Percentiles rank a stretch among this genome's conserved stretches.
Evolutionary conservation across 2,888 invertebrate genomes (phyloP).

Genomic region (Drosophila glabriapex): DNA sequence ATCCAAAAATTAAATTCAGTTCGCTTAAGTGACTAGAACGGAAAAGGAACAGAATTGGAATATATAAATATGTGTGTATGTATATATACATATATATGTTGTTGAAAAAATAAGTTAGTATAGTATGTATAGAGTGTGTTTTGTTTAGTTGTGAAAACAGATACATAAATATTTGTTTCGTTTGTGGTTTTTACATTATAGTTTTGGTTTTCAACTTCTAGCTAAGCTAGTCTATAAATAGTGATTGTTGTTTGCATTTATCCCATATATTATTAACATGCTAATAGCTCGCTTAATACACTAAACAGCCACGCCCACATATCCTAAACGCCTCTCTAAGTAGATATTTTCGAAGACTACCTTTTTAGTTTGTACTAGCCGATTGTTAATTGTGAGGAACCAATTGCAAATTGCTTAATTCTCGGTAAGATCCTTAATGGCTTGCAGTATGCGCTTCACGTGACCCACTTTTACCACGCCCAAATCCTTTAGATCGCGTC

Average conservation of each 20-base stretch:
- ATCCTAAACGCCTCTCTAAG: conserved; percentile 44
- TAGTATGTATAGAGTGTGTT: conserved; percentile 29
- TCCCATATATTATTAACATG: conserved; percentile 45
- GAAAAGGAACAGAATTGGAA: conserved; percentile 18
- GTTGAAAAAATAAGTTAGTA: conserved; percentile 30
- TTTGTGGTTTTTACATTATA: conserved; percentile 13
- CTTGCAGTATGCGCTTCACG: conserved; percentile 96
- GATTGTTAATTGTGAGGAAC: conserved; percentile 42
- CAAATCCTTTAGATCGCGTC: conserved; percentile 94
- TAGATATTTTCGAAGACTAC: conserved; percentile 45
- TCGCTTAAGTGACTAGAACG: conserved; percentile 46
- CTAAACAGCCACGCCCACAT: conserved; percentile 41
- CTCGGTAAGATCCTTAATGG: conserved; percentile 91
- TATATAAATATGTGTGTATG: background rate
- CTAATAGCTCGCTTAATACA: conserved; percentile 42
- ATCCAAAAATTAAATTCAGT: conserved; percentile 54
- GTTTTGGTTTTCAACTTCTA: conserved; percentile 33
- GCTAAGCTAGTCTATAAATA: conserved; percentile 77
- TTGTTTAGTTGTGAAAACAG: conserved; percentile 14
- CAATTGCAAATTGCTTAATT: conserved; percentile 69
- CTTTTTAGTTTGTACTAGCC: conserved; percentile 59
- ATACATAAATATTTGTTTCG: conserved; percentile 26
- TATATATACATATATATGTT: conserved; percentile 6
- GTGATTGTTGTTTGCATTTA: conserved; percentile 78
- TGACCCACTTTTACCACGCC: conserved; percentile 98